These are phyloP conservation scores for Neolamprologus caudopunctatus DNA, from an alignment of 2,113 vertebrate species.

Conservation along the genomic window DNA sequence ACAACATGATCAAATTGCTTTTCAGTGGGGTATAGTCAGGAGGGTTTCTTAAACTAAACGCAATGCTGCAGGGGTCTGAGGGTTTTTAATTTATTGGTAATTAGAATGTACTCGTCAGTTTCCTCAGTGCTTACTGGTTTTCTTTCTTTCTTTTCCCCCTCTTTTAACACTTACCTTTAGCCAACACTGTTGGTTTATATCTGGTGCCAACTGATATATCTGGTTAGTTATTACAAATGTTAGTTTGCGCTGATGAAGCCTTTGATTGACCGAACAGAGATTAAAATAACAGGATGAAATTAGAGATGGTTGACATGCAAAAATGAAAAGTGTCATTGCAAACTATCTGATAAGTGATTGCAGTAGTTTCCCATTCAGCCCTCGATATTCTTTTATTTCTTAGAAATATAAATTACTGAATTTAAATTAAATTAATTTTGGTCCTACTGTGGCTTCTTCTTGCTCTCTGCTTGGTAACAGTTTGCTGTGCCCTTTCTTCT, in stretches of 20 bases:
- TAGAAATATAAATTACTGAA: not conserved
- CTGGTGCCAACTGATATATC: not conserved
- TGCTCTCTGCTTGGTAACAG: not conserved
- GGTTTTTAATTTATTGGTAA: not conserved
- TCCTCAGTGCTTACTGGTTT: not conserved
- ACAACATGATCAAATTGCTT: not conserved
- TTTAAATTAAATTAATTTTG: not conserved
- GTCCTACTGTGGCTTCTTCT: not conserved
- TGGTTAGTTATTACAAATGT: not conserved
- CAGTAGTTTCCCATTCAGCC: not conserved
- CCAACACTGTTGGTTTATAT: not conserved
- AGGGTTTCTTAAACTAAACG: not conserved
- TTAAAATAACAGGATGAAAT: not conserved
- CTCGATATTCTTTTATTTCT: not conserved
- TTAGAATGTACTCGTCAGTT: not conserved
- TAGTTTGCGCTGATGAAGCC: not conserved
- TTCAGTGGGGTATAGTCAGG: not conserved
- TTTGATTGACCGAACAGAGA: not conserved
- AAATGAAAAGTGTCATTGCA: not conserved
- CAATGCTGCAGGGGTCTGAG: not conserved
- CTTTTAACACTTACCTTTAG: not conserved
- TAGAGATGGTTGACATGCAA: not conserved
- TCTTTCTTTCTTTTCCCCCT: not conserved
- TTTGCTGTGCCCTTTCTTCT: not conserved
- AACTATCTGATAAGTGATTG: not conserved